A percentile compares a stretch with the other conserved stretches of the same genome.
These are phyloP conservation scores for Albula glossodonta DNA, from an alignment of 2,113 vertebrate species.

Conservation along the genomic window DNA sequence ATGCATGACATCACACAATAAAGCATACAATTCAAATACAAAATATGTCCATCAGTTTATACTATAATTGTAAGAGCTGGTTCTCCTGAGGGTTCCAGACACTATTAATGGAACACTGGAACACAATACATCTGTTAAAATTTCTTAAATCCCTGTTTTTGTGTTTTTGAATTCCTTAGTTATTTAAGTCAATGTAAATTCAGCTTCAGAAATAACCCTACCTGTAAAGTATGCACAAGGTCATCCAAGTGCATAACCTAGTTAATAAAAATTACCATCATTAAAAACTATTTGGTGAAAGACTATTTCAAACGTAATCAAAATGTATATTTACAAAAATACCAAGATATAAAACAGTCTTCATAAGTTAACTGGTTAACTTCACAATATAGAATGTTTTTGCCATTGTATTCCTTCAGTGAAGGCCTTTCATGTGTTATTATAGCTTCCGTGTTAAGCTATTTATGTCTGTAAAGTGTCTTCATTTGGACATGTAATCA, in stretches of 20 bases:
- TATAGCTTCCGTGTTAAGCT: conserved; percentile 74
- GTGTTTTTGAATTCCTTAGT: too few species aligned
- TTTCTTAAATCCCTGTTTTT: neutral
- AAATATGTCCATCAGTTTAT: neutral
- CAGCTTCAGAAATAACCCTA: too few species aligned
- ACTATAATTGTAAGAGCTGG: too few species aligned
- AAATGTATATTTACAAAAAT: conserved; percentile 1
- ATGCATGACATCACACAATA: too few species aligned
- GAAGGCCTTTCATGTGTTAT: conserved; percentile 72
- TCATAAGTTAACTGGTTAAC: neutral
- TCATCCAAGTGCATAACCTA: too few species aligned
- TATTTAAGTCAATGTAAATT: too few species aligned
- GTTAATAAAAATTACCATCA: neutral
- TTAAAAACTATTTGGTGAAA: neutral
- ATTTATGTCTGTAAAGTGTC: conserved; percentile 57
- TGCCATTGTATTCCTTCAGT: conserved; percentile 71
- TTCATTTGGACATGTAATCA: conserved; percentile 41
- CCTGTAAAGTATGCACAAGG: too few species aligned
- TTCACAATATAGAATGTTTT: neutral
- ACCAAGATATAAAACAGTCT: neutral
- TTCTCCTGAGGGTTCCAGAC: neutral
- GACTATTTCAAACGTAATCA: neutral
- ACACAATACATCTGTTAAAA: neutral
- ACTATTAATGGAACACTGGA: neutral
- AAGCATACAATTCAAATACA: too few species aligned